These are phyloP conservation scores for Zaprionus africanus DNA, from an alignment of 1,140 invertebrate genomes.

Conservation along the genomic window DNA sequence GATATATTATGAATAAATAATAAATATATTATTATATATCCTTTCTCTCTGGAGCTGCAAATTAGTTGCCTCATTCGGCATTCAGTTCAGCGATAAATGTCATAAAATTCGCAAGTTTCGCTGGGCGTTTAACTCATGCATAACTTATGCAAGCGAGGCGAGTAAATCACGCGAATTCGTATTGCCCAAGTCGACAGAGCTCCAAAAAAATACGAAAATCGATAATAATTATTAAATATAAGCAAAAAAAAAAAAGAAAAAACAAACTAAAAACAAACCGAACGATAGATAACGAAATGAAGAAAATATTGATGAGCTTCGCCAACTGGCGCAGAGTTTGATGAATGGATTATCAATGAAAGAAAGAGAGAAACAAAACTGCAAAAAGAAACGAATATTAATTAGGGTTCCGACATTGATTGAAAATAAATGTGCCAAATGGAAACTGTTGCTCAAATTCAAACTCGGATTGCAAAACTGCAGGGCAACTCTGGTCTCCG, in stretches of 20 bases:
- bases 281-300: conserved; percentile 30
- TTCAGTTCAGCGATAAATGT: conserved; percentile 51
- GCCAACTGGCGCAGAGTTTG: conserved; percentile 13
- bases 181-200: conserved; percentile 32
- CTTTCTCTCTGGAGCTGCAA: not conserved
- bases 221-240: conserved; percentile 43
- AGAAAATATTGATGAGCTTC: conserved; percentile 17
- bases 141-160: conserved; percentile 43
- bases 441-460: conserved; percentile 30
- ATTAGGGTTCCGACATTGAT: conserved; percentile 41
- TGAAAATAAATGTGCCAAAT: conserved; percentile 33
- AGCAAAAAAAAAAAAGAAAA: conserved; percentile 10
- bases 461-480: conserved; percentile 22
- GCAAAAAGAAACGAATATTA: conserved; percentile 33
- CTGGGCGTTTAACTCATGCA: conserved; percentile 38
- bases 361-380: not conserved
- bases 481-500: conserved; percentile 8
- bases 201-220: conserved; percentile 19
- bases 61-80: conserved; percentile 57
- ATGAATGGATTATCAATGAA: conserved; percentile 44
- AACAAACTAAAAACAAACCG: conserved; percentile 10
- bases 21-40: not conserved
- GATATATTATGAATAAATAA: not conserved
- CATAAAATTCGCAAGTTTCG: conserved; percentile 37
- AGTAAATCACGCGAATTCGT: conserved; percentile 25